Evolutionary conservation across 2,797 vertebrate species (phyloP).

Genomic region (Coluber constrictor): DNA sequence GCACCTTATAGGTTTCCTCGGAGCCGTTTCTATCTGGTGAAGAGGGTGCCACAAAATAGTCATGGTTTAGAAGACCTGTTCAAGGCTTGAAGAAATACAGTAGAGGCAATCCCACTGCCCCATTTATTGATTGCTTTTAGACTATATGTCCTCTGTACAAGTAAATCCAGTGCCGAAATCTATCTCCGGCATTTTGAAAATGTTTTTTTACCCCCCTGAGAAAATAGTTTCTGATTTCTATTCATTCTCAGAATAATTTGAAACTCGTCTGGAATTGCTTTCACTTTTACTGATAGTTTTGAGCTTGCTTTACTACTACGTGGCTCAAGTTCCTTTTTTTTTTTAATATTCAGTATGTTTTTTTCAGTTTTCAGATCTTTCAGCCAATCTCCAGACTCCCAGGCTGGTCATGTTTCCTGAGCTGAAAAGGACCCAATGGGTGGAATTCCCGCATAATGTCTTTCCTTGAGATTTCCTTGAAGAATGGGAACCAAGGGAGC

Average conservation of each 20-base stretch:
- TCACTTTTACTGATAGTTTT: background rate
- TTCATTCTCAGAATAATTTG: background rate
- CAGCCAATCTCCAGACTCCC: background rate
- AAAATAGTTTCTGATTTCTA: background rate
- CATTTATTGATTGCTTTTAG: background rate
- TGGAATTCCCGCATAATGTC: background rate
- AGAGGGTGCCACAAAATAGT: background rate
- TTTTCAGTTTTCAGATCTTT: background rate
- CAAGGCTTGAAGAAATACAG: background rate
- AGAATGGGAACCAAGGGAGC: background rate
- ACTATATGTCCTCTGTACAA: background rate
- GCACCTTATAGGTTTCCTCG: background rate
- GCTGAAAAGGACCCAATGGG: background rate
- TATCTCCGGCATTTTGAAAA: background rate
- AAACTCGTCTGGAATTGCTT: background rate
- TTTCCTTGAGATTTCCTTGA: background rate
- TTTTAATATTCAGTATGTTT: background rate
- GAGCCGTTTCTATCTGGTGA: too few relatives aligned
- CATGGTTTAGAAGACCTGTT: background rate
- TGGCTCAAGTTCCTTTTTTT: background rate
- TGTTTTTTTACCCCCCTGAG: background rate
- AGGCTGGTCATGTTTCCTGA: background rate
- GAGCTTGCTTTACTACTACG: background rate
- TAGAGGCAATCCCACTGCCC: background rate
- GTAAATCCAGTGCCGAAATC: background rate